Evolutionary conservation across 2,113 vertebrate species (phyloP), one percentile per base, ranked within the genome.

Genomic region (Mandrillus leucophaeus): DNA sequence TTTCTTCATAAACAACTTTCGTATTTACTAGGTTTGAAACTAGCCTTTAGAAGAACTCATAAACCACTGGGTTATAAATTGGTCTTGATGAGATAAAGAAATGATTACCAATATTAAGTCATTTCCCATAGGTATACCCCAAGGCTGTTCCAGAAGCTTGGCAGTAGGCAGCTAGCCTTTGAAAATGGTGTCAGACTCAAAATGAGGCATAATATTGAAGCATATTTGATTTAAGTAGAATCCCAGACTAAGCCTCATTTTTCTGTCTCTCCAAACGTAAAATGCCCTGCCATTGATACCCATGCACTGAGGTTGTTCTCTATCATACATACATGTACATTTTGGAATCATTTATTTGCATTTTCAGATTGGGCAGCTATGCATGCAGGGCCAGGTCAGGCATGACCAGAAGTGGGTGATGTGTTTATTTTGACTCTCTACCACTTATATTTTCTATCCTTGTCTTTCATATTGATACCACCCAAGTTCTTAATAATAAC

Each of bases 201-300:
- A 81, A 52, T 64, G 48, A 92, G 48, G 27, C 30, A 57, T 76
- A 48, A 82, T 68, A 80, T 96, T 84, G n/a, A 95, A 96, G 57
- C 9, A 45, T 45, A 43, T 48, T 57, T 68, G 6, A 55, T 88
- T 32, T 92, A 91, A 97, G 35, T 86, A 83, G 72, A 91, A 82
- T 7, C 20, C 52, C 5, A 35, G 11, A 66, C 30, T 35, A 5
- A 76, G 22, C 23, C 2, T 90, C 50, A 25, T 89, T 22, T 82
- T 81, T 92, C 8, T 86, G 64, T 76, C 6, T 45, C 27, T 81
- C 32, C 61, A 64, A 50, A 8, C 66, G 27, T 45, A 82, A 59
- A 73, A 66, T 66, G 23, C 35, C 52, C 88, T 6, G 61, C 3
- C 35, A 8, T 61, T 78, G 18, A 59, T 38, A 75, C 35, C 13